Evolutionary conservation across 2,113 vertebrate genomes (phyloP).

Genomic region (Fulmarus glacialis): DNA sequence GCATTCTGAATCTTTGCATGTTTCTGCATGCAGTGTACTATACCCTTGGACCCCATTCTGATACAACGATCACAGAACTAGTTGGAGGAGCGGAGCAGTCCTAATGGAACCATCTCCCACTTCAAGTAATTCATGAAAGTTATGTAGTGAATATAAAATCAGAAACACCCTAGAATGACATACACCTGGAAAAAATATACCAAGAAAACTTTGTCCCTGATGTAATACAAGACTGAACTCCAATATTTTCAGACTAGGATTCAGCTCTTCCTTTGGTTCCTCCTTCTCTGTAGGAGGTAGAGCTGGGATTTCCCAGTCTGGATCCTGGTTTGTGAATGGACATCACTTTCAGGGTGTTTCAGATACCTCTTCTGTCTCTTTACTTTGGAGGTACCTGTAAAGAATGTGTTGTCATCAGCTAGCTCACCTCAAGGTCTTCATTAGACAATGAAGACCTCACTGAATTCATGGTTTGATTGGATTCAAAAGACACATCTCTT

Average conservation of each 20-base stretch:
- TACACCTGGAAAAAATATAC: not conserved
- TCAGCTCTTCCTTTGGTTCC: not conserved
- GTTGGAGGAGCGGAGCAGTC: not conserved
- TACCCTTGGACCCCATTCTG: not conserved
- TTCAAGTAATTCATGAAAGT: not conserved
- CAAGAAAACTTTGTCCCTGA: not conserved
- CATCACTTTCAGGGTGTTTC: not conserved
- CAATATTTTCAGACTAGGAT: not conserved
- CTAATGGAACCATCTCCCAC: not conserved
- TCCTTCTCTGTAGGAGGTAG: not conserved
- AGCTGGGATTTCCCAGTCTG: not conserved
- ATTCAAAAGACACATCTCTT: not conserved
- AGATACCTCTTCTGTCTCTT: not conserved
- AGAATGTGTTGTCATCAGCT: not conserved
- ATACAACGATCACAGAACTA: not conserved
- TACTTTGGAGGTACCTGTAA: not conserved
- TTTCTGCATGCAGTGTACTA: not conserved
- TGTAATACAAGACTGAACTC: not conserved
- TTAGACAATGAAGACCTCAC: not conserved
- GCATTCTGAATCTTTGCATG: not conserved
- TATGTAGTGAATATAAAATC: not conserved
- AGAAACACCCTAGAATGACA: not conserved
- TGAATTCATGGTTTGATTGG: not conserved
- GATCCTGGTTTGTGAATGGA: not conserved
- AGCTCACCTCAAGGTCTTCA: not conserved